Base-by-base conservation (phyloP, 1,140 invertebrate genomes). In the Ridgeia piscesae region DNA sequence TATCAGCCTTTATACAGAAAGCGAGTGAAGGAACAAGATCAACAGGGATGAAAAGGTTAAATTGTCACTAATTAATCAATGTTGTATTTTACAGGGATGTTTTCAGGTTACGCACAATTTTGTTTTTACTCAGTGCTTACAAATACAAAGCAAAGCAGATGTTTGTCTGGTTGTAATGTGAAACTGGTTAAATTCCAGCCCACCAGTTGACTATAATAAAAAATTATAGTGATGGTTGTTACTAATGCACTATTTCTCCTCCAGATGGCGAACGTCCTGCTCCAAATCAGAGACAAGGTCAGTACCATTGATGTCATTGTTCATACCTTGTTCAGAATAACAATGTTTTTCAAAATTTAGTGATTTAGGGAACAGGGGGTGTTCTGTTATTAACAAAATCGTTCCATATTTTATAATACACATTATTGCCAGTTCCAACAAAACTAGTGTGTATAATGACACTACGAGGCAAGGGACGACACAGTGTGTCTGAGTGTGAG, bases 281-380 rank as follows among this genome's bases (percentile, higher is more conserved):
- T 93, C 95, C 95, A 91, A 95, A 94, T 92, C 94, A 95, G 93
- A 94, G 96, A 94, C 95, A 95, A 94, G 96, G 95, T 96, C 93
- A 94, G 94, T 88, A 48, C 91, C 42, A 89, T 89, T 92, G 1
- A 77, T 2, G 4, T 77, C 58, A 4, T 77, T 77, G 58, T 77
- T 77, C 58, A 77, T 77, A 77, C 14, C 58, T 77, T 77, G 58
- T 77, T 14, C 0, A 27, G 27, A 9, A 77, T 27, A 21, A 77
- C 11, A 0, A 4, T 77, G 58, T 77, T 77, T 31, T 77, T 27
- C 58, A 77, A 4, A 21, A 31, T 77, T 77, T 77, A 9, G 27
- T 2, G 6, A 77, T 9, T 77, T 77, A 21, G 58, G 27, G 58
- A 77, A 50, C 48, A 50, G 8, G 21, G 8, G n/a, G n/a, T n/a